Evolutionary conservation across 2,888 invertebrate species (phyloP).

Genomic region (Cosmia pyralina): DNA sequence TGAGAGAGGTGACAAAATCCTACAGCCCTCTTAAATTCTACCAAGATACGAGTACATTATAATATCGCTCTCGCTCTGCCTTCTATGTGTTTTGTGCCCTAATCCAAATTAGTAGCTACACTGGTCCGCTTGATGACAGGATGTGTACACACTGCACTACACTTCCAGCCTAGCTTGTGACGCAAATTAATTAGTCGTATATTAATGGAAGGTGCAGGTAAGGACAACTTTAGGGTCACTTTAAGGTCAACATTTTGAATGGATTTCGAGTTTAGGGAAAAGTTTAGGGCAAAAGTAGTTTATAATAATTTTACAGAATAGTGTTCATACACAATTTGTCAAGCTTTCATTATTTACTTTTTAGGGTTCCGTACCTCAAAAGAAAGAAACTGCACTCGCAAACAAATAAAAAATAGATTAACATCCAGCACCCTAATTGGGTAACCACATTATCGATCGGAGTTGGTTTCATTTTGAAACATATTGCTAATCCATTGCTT

Average conservation of each 20-base stretch:
- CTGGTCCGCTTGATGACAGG: conserved; percentile 50
- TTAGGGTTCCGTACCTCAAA: too few relatives aligned
- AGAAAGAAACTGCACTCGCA: too few relatives aligned
- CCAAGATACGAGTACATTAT: background rate
- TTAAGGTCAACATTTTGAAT: conserved; percentile 9
- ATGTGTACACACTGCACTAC: conserved; percentile 54
- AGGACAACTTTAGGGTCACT: conserved; percentile 22
- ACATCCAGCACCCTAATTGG: too few relatives aligned
- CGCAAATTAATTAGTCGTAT: conserved; percentile 61
- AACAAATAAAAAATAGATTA: too few relatives aligned
- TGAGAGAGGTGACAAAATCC: too few relatives aligned
- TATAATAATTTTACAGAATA: background rate
- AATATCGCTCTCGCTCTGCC: background rate
- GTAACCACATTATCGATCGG: too few relatives aligned
- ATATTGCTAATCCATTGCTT: too few relatives aligned
- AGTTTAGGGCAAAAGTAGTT: conserved; percentile 4
- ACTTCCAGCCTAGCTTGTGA: conserved; percentile 28
- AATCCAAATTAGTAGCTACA: conserved; percentile 57
- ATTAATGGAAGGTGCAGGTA: conserved; percentile 41
- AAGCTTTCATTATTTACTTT: background rate
- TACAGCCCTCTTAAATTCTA: too few relatives aligned
- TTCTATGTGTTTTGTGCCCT: conserved; percentile 4
- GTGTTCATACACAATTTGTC: background rate
- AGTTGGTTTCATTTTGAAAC: too few relatives aligned
- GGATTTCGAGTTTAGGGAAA: background rate